Percentiles rank a stretch among this genome's conserved stretches.
Evolutionary conservation across 1,140 invertebrate genomes (phyloP).

Genomic region (Temnothorax nylanderi): DNA sequence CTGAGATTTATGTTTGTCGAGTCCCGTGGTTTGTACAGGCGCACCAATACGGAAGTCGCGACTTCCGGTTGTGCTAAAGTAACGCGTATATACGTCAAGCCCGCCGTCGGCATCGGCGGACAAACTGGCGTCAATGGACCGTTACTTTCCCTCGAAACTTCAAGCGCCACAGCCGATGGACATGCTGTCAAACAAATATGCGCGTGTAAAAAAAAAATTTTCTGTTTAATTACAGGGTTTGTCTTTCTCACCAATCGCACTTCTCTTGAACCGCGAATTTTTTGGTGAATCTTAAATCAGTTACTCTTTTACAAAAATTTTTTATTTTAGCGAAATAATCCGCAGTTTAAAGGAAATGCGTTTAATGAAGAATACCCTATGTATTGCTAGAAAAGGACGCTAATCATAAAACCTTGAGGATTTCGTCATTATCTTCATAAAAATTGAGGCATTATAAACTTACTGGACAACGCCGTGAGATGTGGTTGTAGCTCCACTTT

Average conservation of each 20-base stretch:
- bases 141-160: slow-evolving; percentile 88
- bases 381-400: not conserved
- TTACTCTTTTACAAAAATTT: not conserved
- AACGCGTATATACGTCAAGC: slow-evolving; percentile 94
- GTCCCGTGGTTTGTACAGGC: slow-evolving; percentile 93
- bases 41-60: slow-evolving; percentile 88
- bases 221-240: slow-evolving; percentile 5
- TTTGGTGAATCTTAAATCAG: not conserved
- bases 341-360: not conserved
- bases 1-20: slow-evolving; percentile 95
- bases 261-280: not conserved
- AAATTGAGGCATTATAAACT: slow-evolving; percentile 71
- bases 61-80: slow-evolving; percentile 93
- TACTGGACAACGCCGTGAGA: slow-evolving; percentile 92
- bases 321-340: not conserved
- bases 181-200: slow-evolving; percentile 88
- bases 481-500: slow-evolving; percentile 96
- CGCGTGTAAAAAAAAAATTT: not conserved
- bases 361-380: not conserved
- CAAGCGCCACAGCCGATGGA: slow-evolving; percentile 95
- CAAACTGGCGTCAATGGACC: slow-evolving; percentile 88
- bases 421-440: not conserved
- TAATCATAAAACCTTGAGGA: not conserved
- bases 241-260: not conserved
- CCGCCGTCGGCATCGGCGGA: slow-evolving; percentile 92